Conservation (phyloP, 2,113 vertebrate species). For the Hypocryptadius cinnamomeus region DNA sequence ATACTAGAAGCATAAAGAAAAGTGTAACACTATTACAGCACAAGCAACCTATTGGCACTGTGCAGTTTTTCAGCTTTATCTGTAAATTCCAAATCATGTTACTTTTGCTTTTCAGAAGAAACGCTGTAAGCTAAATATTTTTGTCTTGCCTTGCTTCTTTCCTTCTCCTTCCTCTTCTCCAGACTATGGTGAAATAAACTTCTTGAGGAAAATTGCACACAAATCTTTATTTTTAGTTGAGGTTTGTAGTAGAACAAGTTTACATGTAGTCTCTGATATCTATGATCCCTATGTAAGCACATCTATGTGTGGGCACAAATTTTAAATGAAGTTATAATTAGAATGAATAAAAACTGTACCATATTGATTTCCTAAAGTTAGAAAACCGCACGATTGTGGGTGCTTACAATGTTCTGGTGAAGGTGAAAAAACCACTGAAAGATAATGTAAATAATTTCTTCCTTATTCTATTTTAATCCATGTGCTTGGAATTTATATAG, state of each 20-base stretch:
- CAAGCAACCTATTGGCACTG: neutral
- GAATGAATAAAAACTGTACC: neutral
- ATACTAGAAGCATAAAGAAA: neutral
- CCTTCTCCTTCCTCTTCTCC: neutral
- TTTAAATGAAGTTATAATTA: neutral
- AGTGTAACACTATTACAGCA: neutral
- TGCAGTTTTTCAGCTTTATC: neutral
- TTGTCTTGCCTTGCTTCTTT: neutral
- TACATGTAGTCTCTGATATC: neutral
- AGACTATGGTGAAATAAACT: neutral
- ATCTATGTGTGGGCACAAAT: neutral
- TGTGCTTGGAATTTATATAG: neutral
- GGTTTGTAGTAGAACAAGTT: neutral
- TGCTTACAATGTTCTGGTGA: neutral
- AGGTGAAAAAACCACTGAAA: neutral
- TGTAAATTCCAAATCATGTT: neutral
- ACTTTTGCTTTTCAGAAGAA: neutral
- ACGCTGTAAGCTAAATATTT: neutral
- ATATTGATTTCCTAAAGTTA: neutral
- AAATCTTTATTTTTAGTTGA: neutral
- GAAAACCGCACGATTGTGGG: fast-evolving
- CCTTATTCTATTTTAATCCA: neutral
- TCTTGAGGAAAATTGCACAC: neutral
- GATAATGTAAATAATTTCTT: neutral
- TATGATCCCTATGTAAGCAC: neutral